phyloP scores from a whole-genome alignment of 1,140 invertebrate species.

The Drosophila sulfurigaster region DNA sequence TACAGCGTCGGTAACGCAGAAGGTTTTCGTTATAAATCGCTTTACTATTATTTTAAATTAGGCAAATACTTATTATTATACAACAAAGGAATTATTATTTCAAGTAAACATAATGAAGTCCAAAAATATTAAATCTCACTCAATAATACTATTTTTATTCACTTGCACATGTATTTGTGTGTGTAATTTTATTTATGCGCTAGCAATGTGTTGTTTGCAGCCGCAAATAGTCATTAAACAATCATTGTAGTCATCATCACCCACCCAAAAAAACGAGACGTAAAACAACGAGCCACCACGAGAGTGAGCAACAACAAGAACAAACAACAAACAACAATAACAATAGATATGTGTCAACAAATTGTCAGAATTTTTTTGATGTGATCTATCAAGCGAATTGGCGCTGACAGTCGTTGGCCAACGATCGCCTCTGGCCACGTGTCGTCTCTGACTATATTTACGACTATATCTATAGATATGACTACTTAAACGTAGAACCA shows the following conservation, averaged over 20 bases:
- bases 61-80: not conserved
- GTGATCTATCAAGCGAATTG: slow-evolving; percentile 72
- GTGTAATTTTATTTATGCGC: slow-evolving; percentile 11
- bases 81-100: not conserved
- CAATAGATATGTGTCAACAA: slow-evolving; percentile 67
- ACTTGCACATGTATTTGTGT: slow-evolving; percentile 5
- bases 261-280: slow-evolving; percentile 44
- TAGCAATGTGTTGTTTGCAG: slow-evolving; percentile 1
- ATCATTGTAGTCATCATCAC: slow-evolving; percentile 56
- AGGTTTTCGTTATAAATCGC: too few species aligned
- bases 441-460: slow-evolving; percentile 19
- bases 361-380: slow-evolving; percentile 68
- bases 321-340: slow-evolving; percentile 37
- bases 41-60: too few species aligned
- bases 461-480: slow-evolving; percentile 5
- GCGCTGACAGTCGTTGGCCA: slow-evolving; percentile 33
- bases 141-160: slow-evolving; percentile 8
- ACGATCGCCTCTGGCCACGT: slow-evolving; percentile 51
- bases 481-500: not conserved
- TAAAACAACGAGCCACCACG: slow-evolving; percentile 43
- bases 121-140: slow-evolving; percentile 2
- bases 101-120: not conserved
- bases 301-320: slow-evolving; percentile 17
- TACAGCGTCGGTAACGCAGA: too few species aligned
- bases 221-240: slow-evolving; percentile 57